Percentiles rank a stretch among this genome's conserved stretches.
Conservation (phyloP, 2,888 invertebrate genomes). For the Archaeoteleia sp. region DNA sequence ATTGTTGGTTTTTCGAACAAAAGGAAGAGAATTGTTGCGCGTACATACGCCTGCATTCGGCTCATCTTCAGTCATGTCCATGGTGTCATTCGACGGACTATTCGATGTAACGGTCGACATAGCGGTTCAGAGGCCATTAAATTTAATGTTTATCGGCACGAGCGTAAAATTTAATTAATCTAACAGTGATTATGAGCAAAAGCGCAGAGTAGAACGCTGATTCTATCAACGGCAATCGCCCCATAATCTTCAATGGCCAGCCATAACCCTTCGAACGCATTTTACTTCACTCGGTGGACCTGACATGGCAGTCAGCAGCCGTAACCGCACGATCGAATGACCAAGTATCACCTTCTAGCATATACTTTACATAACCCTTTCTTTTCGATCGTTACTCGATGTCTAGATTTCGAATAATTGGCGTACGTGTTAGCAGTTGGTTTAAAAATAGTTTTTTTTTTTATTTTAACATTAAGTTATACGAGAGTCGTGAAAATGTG, state of each 20-base stretch:
- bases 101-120: slow-evolving; percentile 48
- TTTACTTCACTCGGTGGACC: slow-evolving; percentile 73
- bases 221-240: slow-evolving; percentile 73
- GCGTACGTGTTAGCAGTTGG: too few relatives aligned
- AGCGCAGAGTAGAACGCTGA: slow-evolving; percentile 69
- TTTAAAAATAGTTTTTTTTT: too few relatives aligned
- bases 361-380: slow-evolving; percentile 40
- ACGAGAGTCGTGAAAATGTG: slow-evolving; percentile 8
- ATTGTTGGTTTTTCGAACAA: too few relatives aligned
- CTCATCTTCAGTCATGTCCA: slow-evolving; percentile 10
- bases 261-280: slow-evolving; percentile 72
- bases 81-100: slow-evolving; percentile 32
- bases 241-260: slow-evolving; percentile 71
- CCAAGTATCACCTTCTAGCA: slow-evolving; percentile 43
- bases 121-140: slow-evolving; percentile 66
- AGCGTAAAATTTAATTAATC: slow-evolving; percentile 75
- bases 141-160: slow-evolving; percentile 74
- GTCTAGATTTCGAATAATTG: too few relatives aligned
- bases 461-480: background rate
- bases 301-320: slow-evolving; percentile 68
- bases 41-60: slow-evolving; percentile 2
- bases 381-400: too few relatives aligned
- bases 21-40: too few relatives aligned
- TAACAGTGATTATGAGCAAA: slow-evolving; percentile 74
- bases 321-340: slow-evolving; percentile 65